Conservation (phyloP, 2,797 vertebrate genomes). For the Pogoniulus pusillus region DNA sequence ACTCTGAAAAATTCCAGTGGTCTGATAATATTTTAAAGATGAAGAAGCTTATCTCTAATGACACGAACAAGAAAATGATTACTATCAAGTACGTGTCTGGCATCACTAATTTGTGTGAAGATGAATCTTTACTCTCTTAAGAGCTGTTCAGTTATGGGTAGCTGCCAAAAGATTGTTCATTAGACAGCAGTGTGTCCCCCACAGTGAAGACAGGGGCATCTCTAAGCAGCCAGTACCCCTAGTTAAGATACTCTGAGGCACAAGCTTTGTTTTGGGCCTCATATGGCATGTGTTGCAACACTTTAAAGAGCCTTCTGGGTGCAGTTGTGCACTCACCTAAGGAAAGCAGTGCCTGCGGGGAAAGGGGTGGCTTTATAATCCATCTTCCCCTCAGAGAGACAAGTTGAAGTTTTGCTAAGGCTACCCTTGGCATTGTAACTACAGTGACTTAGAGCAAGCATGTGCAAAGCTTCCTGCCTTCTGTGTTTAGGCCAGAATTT, state of each 20-base stretch:
- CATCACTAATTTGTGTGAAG: neutral
- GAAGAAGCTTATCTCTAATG: slow-evolving; percentile 80
- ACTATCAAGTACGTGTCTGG: slow-evolving; percentile 85
- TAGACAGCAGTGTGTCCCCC: neutral
- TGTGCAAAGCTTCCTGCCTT: neutral
- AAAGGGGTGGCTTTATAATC: neutral
- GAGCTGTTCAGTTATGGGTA: neutral
- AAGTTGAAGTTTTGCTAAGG: neutral
- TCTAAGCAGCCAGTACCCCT: neutral
- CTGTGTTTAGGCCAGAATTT: neutral
- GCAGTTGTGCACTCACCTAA: neutral
- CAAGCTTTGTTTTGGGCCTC: neutral
- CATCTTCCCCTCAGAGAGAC: neutral
- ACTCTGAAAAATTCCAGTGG: slow-evolving; percentile 94
- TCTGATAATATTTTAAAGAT: slow-evolving; percentile 85
- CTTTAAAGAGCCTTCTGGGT: neutral
- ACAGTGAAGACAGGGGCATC: neutral
- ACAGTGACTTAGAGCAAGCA: neutral
- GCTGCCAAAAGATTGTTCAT: neutral
- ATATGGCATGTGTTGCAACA: neutral
- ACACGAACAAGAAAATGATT: slow-evolving; percentile 92
- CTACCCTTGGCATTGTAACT: neutral
- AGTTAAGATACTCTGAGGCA: neutral
- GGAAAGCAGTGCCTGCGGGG: neutral
- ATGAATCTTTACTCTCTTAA: neutral